Evolutionary conservation across 2,113 vertebrate species (phyloP), one percentile per base, ranked within the genome.

Genomic region (Hydrochoerus hydrochaeris): DNA sequence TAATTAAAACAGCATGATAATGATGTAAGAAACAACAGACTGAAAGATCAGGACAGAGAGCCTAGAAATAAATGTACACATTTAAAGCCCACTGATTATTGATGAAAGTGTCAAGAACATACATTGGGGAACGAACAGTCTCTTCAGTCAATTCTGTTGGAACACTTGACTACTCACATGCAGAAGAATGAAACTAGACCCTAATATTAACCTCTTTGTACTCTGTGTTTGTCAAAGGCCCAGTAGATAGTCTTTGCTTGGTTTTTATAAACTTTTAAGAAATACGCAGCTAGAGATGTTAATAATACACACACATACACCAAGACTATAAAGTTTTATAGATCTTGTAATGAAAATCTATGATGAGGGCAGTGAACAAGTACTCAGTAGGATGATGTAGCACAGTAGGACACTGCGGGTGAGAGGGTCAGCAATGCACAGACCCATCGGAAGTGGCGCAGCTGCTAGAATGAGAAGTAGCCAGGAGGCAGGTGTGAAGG

Each of bases 341-440:
- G 41, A 90, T 46, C 78, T 44, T 7, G 35, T 57, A 57, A 85
- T 4, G 75, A 2, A 30, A 32, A 62, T 38, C 32, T 46, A 10
- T 49, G 16, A 20, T 20, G 3, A 35, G n/a, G 38, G 58, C 14
- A 57, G 12, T 49, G 73, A 75, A n/a, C 20, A 63, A 60, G 38
- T 4, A 26, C 16, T n/a, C 12, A 44, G 62, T n/a, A 30, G 41
- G 78, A 54, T 28, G 57, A 30, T 44, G 35, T 35, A 73, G 65
- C 1, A 44, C 17, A 26, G 35, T 2, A 24, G 62, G 80, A 69
- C 0, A 4, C 19, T 7, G 7, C 2, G 41, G 9, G 9, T 1
- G 1, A 35, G 35, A 54, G 87, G 30, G 35, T 13, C 30, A 46
- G 57, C 41, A 17, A 5, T 10, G 20, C 20, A 35, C 41, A 82